A percentile compares a stretch with the other conserved stretches of the same genome.
Evolutionary conservation across 2,888 invertebrate species (phyloP).

Genomic region (Antheraea assamensis): DNA sequence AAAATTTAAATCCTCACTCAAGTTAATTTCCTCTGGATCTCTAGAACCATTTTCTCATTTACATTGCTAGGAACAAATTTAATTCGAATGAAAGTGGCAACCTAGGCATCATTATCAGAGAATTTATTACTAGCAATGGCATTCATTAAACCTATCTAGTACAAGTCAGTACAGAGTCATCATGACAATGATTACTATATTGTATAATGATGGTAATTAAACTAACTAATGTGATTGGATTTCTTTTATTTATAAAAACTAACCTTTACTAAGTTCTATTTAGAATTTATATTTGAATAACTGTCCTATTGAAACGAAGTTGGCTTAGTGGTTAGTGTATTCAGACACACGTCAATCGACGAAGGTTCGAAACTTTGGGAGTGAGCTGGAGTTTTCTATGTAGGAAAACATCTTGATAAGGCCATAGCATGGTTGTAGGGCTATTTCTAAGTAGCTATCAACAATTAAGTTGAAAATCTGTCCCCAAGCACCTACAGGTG

Average conservation of each 20-base stretch:
- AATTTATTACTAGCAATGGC: slow-evolving; percentile 25
- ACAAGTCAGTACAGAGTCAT: not conserved
- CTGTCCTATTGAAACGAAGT: too few relatives aligned
- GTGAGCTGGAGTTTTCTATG: too few relatives aligned
- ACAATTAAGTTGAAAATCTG: too few relatives aligned
- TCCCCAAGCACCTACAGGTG: too few relatives aligned
- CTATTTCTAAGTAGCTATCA: too few relatives aligned
- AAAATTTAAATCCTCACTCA: slow-evolving; percentile 75
- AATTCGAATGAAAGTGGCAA: slow-evolving; percentile 50
- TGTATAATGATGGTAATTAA: not conserved
- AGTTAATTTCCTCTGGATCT: slow-evolving; percentile 71
- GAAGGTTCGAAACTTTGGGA: too few relatives aligned
- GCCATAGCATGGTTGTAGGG: too few relatives aligned
- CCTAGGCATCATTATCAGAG: slow-evolving; percentile 35
- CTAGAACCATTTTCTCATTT: slow-evolving; percentile 65
- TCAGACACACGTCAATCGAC: too few relatives aligned
- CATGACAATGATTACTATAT: not conserved
- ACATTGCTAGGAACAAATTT: slow-evolving; percentile 59
- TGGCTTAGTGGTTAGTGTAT: too few relatives aligned
- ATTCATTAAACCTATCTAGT: not conserved
- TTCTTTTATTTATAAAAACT: not conserved
- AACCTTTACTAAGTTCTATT: not conserved
- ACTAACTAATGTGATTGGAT: not conserved
- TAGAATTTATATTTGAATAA: not conserved
- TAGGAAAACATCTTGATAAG: too few relatives aligned